Evolutionary conservation across 2,888 invertebrate genomes (phyloP), one percentile per base, ranked within the genome.

Genomic region (Unio delphinus): DNA sequence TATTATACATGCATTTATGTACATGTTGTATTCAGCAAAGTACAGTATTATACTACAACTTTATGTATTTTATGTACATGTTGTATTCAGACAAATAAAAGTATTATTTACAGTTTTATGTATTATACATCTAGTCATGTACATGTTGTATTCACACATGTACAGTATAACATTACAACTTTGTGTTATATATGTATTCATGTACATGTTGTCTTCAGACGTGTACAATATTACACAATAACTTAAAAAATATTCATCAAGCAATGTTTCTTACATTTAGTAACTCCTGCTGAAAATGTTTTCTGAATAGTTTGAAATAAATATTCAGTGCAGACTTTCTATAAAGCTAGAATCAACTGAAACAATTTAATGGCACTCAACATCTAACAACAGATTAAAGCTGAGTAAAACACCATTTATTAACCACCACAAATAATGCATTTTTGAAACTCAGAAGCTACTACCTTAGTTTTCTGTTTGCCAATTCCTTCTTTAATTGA

Each of bases 401-500:
- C 34, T 54, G 4, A 7, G 55, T 63, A 28, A n/a, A 20, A 30
- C 20, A 28, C 56, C 11, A 20, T 30, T 18, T 11, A n/a, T 56
- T 65, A 18, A 34, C 58, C 4, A 28, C n/a, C 55, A 71, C 86
- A 45, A 45, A 45, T 11, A 11, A 45, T 45, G 45, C 45, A 45
- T 45, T 45, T 45, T 45, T 45, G 45, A 45, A 11, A 45, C 3
- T 11, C 11, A 3, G 45, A 45, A 45, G 45, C 45, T 45, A 15
- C 68, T 77, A 87, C 86, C 85, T 87, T 67, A 75, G 78, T 83
- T 89, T 89, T 63, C 89, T 80, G 45, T 88, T 87, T 54, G 88
- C 86, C 67, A 87, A 81, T 68, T 88, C 86, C 72, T 87, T 83
- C 68, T 85, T 86, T 11, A 88, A 68, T 74, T 88, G 85, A 3